Evolutionary conservation across 2,113 vertebrate species (phyloP), one percentile per base, ranked within the genome.

Genomic region (Halcyon senegalensis): DNA sequence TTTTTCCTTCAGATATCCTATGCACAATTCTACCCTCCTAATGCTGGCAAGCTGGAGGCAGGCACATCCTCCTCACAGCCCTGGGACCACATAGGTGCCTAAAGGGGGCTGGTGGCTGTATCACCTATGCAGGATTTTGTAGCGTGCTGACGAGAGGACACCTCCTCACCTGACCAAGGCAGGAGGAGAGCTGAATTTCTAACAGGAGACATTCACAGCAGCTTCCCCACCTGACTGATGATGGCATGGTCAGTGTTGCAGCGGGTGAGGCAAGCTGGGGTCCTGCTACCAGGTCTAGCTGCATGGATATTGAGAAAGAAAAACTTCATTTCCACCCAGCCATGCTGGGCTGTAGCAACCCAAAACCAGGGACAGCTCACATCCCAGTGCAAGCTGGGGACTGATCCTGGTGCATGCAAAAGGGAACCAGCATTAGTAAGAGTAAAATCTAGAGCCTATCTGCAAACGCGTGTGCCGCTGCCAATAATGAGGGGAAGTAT

Each of bases 401-500:
- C 31, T n/a, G 41, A 73, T 5, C 19, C 39, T 17, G 17, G 13
- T 1, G 8, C 31, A 20, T 0, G 3, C 1, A 51, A 48, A 68
- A 33, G 56, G 20, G 12, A 75, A 95, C 63, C 2, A 20, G 28
- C 39, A 31, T 70, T 74, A 84, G 11, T 30, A 53, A 56, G 53
- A 90, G 11, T 56, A 85, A 93, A 86, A 95, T 21, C 35, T 69
- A 77, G 62, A 84, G 33, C 58, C 39, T n/a, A 25, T 82, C 62
- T 94, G 69, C 46, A 94, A 82, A 56, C 1, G 7, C 9, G 21
- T 72, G 33, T 87, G 55, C 43, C 84, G 35, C 84, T 91, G 89
- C 84, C 70, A 93, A 18, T n/a, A 82, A 87, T 31, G 31, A 92
- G 20, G 43, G 46, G 70, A 92, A 91, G 63, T 77, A 50, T 84